Evolutionary conservation across 1,140 invertebrate species (phyloP), one percentile per base, ranked within the genome.

Genomic region (Vanessa tameamea): DNA sequence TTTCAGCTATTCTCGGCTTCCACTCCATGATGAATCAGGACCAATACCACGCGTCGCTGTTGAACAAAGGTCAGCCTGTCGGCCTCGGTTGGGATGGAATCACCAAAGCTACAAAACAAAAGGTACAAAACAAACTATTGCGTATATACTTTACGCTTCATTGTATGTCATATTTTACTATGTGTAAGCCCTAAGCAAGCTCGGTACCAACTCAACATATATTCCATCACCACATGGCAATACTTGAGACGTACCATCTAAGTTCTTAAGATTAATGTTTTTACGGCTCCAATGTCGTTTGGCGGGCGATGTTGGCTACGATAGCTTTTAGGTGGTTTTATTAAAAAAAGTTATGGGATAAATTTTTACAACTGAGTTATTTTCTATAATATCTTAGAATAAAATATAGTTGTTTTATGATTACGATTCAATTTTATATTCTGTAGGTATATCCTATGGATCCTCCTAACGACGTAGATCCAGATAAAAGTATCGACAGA

Each of bases 1-100:
- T 84, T 86, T 47, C 92, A 98, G 98, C 98, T 94, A 99, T 99
- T 93, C 95, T 99, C 76, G 99, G 99, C 83, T 99, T 99, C 94
- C 99, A 99, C 93, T 99, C 98, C 65, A 99, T 99, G 97, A 97
- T 99, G 96, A 99, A 99, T 93, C 99, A 99, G 94, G 98, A 99
- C 90, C 99, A 99, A 93, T 99, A 99, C 93, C 98, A 99, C 93
- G 98, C 98, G 66, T 99, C 98, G 53, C 92, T 98, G 64, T 90
- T 98, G 71, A 98, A 98, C 93, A 98, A 98, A 93, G 97, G 97
- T 20, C 97, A 98, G 89, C 96, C 96, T 0, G 94, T 97, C 75
- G 96, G 96, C 63, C 93, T 98, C 72, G 97, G 97, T 72, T 98
- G 97, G 97, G 97, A 97, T 87, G 98, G 98, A 80, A 96, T 98